Evolutionary conservation across 2,888 invertebrate species (phyloP).

Genomic region (Oligia fasciuncula): DNA sequence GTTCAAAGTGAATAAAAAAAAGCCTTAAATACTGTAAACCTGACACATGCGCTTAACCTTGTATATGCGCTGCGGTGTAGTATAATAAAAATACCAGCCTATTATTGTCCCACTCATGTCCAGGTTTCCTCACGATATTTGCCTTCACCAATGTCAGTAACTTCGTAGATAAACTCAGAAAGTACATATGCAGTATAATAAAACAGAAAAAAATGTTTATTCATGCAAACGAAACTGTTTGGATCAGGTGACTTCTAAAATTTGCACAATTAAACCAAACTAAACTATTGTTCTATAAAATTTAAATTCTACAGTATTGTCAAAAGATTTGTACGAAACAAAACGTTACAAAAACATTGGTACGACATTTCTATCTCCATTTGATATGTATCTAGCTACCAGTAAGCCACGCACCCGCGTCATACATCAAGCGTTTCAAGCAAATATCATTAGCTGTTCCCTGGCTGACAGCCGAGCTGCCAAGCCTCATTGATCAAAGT

Average conservation of each 20-base stretch:
- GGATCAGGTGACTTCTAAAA: neutral
- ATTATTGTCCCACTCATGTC: no score
- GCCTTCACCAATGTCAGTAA: neutral
- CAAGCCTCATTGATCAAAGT: slow-evolving; percentile 83
- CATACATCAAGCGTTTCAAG: slow-evolving; percentile 61
- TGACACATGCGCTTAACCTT: no score
- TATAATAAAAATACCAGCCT: no score
- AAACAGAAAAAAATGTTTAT: no score
- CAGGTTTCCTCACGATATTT: neutral
- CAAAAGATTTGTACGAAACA: neutral
- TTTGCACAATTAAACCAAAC: neutral
- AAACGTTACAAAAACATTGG: neutral
- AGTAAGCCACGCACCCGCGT: slow-evolving; percentile 17
- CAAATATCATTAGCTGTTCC: slow-evolving; percentile 64
- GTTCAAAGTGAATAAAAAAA: neutral
- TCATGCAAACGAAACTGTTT: no score
- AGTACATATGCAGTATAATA: neutral
- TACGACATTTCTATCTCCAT: slow-evolving; percentile 2
- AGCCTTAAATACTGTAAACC: no score
- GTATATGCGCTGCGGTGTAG: no score
- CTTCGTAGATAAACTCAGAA: neutral
- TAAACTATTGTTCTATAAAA: neutral
- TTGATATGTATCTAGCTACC: neutral
- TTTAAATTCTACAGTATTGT: neutral
- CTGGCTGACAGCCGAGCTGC: slow-evolving; percentile 59